phyloP scores from a whole-genome alignment of 2,888 invertebrate genomes.

The Ischnura elegans region DNA sequence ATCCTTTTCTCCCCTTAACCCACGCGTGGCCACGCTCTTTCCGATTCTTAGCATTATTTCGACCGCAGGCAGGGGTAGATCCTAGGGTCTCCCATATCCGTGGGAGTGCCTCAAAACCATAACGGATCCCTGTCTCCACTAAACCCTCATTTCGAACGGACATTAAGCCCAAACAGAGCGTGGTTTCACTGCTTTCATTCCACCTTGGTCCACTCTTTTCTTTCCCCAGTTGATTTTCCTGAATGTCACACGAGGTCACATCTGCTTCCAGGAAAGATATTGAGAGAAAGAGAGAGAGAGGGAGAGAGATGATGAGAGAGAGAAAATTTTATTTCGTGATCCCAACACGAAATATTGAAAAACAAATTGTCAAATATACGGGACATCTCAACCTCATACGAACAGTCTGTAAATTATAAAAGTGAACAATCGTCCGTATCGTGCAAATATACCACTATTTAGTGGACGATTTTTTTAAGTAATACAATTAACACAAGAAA shows the following conservation, averaged over 20 bases:
- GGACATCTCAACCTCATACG: too few species aligned
- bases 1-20: not conserved
- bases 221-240: too few species aligned
- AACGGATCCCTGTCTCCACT: not conserved
- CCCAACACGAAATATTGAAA: too few species aligned
- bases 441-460: too few species aligned
- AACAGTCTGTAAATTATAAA: too few species aligned
- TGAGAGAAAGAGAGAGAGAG: too few species aligned
- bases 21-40: not conserved
- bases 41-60: not conserved
- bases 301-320: too few species aligned
- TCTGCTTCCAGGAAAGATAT: not conserved
- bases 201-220: not conserved
- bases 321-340: too few species aligned
- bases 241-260: not conserved
- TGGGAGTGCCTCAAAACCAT: not conserved
- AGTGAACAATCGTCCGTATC: too few species aligned
- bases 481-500: too few species aligned
- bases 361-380: too few species aligned
- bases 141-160: conserved; percentile 16
- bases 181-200: not conserved
- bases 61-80: not conserved
- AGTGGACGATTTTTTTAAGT: too few species aligned
- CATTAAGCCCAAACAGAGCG: not conserved
- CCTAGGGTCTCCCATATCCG: not conserved